phyloP scores from a whole-genome alignment of 2,113 vertebrate species.

The Manacus vitellinus region DNA sequence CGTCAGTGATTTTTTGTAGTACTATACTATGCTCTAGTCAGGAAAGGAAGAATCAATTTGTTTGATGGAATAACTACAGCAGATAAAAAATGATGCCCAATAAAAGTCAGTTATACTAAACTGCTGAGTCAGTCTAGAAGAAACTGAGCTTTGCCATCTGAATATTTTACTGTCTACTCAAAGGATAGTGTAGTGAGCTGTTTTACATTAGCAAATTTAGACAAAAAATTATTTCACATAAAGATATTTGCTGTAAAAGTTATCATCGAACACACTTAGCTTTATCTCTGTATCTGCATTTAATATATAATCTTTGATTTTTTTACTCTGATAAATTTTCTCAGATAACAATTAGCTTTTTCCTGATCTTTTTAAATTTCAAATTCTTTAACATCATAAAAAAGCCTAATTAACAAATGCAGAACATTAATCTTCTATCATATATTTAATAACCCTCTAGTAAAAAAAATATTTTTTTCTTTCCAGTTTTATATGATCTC shows the following conservation, averaged over 20 bases:
- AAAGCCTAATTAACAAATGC: slow-evolving; percentile 56
- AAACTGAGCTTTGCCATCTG: neutral
- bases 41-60: neutral
- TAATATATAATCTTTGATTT: neutral
- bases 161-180: neutral
- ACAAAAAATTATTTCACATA: neutral
- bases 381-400: slow-evolving; percentile 62
- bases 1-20: neutral
- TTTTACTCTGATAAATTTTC: slow-evolving; percentile 38
- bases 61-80: neutral
- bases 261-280: neutral
- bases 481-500: slow-evolving; percentile 57
- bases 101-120: neutral
- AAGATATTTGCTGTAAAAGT: neutral
- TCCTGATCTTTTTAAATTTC: slow-evolving; percentile 50
- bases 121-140: neutral
- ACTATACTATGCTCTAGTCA: neutral
- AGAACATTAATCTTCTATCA: slow-evolving; percentile 55
- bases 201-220: neutral
- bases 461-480: slow-evolving; percentile 41
- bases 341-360: slow-evolving; percentile 53
- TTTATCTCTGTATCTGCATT: neutral
- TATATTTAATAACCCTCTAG: slow-evolving; percentile 54
- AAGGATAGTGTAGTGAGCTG: neutral
- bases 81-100: neutral